Evolutionary conservation across 2,113 vertebrate genomes (phyloP).

Genomic region (Callocephalon fimbriatum): DNA sequence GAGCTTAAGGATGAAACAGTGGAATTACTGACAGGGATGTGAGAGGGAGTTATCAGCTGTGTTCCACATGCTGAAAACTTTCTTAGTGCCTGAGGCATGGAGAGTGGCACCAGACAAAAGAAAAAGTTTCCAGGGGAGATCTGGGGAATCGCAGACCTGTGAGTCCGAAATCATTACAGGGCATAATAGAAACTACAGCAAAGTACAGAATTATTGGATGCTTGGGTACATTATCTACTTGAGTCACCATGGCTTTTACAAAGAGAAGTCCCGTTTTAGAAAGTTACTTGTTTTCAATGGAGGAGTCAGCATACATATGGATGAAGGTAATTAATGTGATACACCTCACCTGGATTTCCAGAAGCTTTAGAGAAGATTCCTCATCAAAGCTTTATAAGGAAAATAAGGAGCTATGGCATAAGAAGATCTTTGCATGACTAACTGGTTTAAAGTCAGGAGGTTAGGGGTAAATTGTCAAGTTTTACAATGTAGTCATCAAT

Average conservation of each 20-base stretch:
- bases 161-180: not conserved
- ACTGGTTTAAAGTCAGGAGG: not conserved
- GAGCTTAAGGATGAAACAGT: not conserved
- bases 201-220: not conserved
- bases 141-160: not conserved
- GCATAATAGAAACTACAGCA: not conserved
- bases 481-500: not conserved
- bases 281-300: not conserved
- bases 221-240: not conserved
- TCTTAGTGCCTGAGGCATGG: not conserved
- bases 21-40: not conserved
- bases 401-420: not conserved
- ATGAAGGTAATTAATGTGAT: not conserved
- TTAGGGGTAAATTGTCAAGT: not conserved
- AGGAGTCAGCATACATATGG: not conserved
- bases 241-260: not conserved
- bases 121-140: not conserved
- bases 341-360: not conserved
- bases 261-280: not conserved
- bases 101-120: not conserved
- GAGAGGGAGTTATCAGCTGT: not conserved
- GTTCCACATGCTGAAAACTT: not conserved
- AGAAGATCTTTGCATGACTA: not conserved
- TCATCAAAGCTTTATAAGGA: not conserved
- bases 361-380: not conserved